A percentile compares a stretch with the other conserved stretches of the same genome.
These are phyloP conservation scores for Linnaemya vulpina DNA, from an alignment of 2,888 invertebrate species.

Conservation along the genomic window DNA sequence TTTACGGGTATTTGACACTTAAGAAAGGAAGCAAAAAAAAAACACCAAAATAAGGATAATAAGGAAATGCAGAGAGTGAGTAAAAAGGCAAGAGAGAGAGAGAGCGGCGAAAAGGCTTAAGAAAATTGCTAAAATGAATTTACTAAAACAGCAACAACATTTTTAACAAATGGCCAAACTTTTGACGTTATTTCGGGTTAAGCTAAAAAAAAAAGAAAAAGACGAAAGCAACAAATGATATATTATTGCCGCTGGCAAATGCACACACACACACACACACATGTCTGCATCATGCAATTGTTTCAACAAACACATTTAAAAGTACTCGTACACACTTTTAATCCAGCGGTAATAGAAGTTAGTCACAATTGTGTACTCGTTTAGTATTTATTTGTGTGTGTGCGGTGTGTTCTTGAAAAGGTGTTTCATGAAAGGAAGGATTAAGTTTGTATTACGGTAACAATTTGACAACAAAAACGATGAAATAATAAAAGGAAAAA, in stretches of 20 bases:
- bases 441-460: constrained; percentile 55
- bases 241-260: constrained; percentile 55
- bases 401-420: background rate
- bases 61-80: background rate
- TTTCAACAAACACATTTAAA: background rate
- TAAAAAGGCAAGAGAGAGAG: background rate
- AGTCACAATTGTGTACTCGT: background rate
- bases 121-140: constrained; percentile 18
- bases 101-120: background rate
- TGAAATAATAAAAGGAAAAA: background rate
- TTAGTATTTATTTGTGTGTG: background rate
- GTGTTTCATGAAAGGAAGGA: constrained; percentile 20
- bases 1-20: constrained; percentile 41
- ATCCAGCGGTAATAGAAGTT: background rate
- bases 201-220: background rate
- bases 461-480: constrained; percentile 37
- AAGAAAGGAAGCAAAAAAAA: background rate
- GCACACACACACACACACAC: background rate
- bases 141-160: background rate
- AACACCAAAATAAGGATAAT: background rate
- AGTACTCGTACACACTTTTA: background rate
- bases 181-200: constrained; percentile 40
- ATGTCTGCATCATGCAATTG: background rate
- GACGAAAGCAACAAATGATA: constrained; percentile 67
- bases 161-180: constrained; percentile 49